A percentile compares a stretch with the other conserved stretches of the same genome.
These are phyloP conservation scores for Acinonyx jubatus DNA, from an alignment of 2,113 vertebrate genomes.

Conservation along the genomic window DNA sequence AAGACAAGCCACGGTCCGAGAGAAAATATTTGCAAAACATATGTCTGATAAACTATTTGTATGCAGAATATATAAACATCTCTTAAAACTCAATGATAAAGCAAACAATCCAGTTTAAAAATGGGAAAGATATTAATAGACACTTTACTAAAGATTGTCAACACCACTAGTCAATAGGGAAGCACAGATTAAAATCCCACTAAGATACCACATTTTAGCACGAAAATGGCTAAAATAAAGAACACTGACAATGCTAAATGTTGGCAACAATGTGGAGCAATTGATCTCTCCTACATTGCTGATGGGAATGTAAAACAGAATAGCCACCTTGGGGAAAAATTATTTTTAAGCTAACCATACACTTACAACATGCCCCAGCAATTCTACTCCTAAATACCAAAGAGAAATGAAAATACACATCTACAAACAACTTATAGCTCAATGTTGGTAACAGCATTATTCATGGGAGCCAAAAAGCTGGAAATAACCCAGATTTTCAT, in stretches of 20 bases:
- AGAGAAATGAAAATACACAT: not conserved
- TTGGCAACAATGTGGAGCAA: not conserved
- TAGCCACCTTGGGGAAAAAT: not conserved
- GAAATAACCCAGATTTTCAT: not conserved
- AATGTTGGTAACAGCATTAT: not conserved
- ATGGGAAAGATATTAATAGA: not conserved
- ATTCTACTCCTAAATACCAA: not conserved
- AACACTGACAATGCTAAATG: not conserved
- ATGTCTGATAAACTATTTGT: not conserved
- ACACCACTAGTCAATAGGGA: not conserved
- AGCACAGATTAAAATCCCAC: not conserved
- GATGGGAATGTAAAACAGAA: not conserved
- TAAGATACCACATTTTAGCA: not conserved
- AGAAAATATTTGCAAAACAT: not conserved
- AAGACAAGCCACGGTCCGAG: not conserved
- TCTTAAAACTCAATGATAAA: conserved; percentile 4
- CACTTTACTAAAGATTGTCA: not conserved
- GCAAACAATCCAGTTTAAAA: not conserved
- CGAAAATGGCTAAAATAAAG: not conserved
- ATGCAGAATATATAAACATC: not conserved
- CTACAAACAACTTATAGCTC: not conserved
- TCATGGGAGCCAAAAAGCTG: not conserved
- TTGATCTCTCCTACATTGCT: not conserved
- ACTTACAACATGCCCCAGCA: not conserved
- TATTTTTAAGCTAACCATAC: not conserved